Percentiles rank a stretch among this genome's conserved stretches.
These are phyloP conservation scores for Tragopan temminckii DNA, from an alignment of 2,797 vertebrate species.

Conservation along the genomic window DNA sequence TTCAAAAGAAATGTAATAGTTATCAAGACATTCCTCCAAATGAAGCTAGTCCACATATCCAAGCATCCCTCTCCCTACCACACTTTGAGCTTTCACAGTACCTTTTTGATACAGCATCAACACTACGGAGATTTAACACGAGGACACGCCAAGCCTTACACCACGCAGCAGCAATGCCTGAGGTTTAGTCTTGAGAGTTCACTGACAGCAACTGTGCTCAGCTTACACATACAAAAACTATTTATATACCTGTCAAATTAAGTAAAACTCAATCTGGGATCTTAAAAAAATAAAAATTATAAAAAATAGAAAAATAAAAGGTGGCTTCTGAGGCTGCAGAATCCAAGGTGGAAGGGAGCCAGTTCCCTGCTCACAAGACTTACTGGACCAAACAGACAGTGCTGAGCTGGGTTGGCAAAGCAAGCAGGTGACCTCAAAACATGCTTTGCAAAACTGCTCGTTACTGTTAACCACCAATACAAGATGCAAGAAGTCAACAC, in stretches of 20 bases:
- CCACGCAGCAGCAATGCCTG: accelerated
- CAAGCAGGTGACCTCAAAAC: not conserved
- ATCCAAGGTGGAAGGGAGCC: not conserved
- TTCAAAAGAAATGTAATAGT: not conserved
- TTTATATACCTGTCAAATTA: not conserved
- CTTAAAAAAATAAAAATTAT: not conserved
- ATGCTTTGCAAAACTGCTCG: not conserved
- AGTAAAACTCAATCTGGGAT: not conserved
- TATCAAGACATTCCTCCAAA: not conserved
- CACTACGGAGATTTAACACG: accelerated
- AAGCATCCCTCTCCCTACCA: not conserved
- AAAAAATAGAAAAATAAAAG: not conserved
- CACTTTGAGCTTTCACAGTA: not conserved
- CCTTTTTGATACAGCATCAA: not conserved
- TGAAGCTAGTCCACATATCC: not conserved
- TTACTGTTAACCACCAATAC: not conserved
- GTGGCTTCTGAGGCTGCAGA: not conserved
- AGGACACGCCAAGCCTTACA: not conserved
- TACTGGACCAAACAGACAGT: not conserved
- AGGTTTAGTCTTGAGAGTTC: not conserved
- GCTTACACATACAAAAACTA: not conserved
- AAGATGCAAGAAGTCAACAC: not conserved
- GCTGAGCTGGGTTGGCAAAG: not conserved
- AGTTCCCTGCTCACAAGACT: not conserved
- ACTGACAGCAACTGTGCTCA: not conserved